These are phyloP conservation scores for Mizuhopecten yessoensis DNA, from an alignment of 1,140 invertebrate species.

Conservation along the genomic window DNA sequence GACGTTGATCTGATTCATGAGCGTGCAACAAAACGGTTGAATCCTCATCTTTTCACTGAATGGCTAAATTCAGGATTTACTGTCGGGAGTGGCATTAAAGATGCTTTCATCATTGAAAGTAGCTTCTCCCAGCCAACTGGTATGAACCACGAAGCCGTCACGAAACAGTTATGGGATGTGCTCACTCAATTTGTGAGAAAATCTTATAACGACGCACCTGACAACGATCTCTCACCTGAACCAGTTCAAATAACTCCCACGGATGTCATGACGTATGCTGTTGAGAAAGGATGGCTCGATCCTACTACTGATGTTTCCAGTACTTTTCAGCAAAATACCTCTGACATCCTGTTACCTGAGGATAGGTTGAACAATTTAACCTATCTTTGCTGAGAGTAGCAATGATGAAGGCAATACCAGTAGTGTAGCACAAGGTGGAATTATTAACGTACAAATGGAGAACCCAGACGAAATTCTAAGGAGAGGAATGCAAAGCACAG, in stretches of 20 bases:
- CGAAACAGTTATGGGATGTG: not conserved
- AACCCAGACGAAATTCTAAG: not conserved
- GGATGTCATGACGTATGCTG: not conserved
- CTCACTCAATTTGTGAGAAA: not conserved
- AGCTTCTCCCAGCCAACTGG: not conserved
- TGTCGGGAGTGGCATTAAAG: not conserved
- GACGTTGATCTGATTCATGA: not conserved
- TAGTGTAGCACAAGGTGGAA: not conserved
- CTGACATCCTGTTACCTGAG: not conserved
- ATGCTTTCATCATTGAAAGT: not conserved
- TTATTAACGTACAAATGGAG: not conserved
- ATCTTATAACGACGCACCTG: not conserved
- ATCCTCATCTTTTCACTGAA: not conserved
- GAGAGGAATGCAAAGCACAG: not conserved
- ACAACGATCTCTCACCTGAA: not conserved
- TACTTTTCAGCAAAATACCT: not conserved
- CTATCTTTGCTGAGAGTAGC: not conserved
- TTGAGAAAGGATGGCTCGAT: not conserved
- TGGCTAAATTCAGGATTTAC: not conserved
- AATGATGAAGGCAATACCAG: not conserved
- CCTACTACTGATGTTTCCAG: not conserved
- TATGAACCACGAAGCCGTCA: not conserved
- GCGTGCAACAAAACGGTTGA: not conserved
- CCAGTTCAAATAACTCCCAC: not conserved
- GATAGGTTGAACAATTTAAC: not conserved